Conservation (phyloP, 2,888 invertebrate species). For the Drosophila neonasuta region DNA sequence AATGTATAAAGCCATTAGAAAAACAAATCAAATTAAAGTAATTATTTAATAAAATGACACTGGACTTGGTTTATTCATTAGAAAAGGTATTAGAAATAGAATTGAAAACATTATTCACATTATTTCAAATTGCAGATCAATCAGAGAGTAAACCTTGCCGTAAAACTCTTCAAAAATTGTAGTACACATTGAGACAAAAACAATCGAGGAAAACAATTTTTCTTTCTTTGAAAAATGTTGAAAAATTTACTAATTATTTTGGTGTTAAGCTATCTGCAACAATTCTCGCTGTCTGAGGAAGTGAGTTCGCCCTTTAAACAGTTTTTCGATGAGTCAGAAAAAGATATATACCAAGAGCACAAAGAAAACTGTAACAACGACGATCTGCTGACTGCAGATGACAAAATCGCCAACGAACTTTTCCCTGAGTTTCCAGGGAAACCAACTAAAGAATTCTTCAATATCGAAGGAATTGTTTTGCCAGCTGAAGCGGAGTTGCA, state of each 20-base stretch:
- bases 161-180: not conserved
- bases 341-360: too few relatives aligned
- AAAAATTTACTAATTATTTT: conserved; percentile 34
- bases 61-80: too few relatives aligned
- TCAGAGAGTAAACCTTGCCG: too few relatives aligned
- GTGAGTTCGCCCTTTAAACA: too few relatives aligned
- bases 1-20: too few relatives aligned
- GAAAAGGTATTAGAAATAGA: too few relatives aligned
- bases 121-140: too few relatives aligned
- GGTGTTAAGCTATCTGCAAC: not conserved
- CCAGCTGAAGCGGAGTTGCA: not conserved
- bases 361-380: not conserved
- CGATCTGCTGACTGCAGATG: not conserved
- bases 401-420: not conserved
- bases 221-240: conserved; percentile 34
- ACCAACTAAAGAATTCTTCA: not conserved
- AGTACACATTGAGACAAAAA: not conserved
- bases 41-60: too few relatives aligned
- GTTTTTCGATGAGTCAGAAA: too few relatives aligned
- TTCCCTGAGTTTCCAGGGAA: not conserved
- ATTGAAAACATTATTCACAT: too few relatives aligned
- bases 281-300: not conserved
- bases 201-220: not conserved
- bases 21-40: too few relatives aligned
- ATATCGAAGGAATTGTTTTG: conserved; percentile 46